These are phyloP conservation scores for Lordiphosa andalusiaca DNA, from an alignment of 2,888 invertebrate genomes.

Conservation along the genomic window DNA sequence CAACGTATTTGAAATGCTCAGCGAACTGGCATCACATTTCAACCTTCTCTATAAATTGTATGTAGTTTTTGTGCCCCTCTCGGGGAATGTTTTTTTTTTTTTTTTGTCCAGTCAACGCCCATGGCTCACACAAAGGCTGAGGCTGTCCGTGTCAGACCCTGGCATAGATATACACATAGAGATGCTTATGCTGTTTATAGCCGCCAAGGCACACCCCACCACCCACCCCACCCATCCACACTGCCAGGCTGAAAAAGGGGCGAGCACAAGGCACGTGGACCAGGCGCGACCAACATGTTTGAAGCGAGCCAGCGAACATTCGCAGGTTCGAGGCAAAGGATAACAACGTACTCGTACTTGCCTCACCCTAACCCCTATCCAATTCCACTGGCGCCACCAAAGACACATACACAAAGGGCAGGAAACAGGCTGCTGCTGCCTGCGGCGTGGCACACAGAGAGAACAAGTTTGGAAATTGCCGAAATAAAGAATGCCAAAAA, in stretches of 20 bases:
- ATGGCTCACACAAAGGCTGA: constrained; percentile 1
- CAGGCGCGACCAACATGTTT: constrained; percentile 53
- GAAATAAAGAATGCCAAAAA: too few species aligned
- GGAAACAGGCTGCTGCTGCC: constrained; percentile 42
- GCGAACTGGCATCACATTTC: too few species aligned
- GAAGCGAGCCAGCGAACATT: constrained; percentile 28
- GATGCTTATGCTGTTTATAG: constrained; percentile 61
- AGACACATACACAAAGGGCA: constrained; percentile 47
- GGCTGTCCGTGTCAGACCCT: constrained; percentile 13
- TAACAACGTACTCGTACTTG: constrained; percentile 27
- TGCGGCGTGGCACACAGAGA: background rate
- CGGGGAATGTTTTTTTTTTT: background rate
- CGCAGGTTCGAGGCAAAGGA: constrained; percentile 55
- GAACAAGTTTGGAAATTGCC: too few species aligned
- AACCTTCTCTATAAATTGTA: background rate
- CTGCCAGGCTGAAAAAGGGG: constrained; percentile 5
- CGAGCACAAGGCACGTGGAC: constrained; percentile 37
- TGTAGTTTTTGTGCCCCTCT: background rate
- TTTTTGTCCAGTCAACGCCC: constrained; percentile 2
- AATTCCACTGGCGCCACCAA: constrained; percentile 9
- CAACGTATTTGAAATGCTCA: too few species aligned
- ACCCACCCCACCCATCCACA: constrained; percentile 13
- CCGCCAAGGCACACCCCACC: constrained; percentile 28
- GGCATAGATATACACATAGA: constrained; percentile 19
- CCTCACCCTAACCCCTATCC: constrained; percentile 6